Conservation (phyloP, 2,797 vertebrate species). For the Sebastes trivittatus region DNA sequence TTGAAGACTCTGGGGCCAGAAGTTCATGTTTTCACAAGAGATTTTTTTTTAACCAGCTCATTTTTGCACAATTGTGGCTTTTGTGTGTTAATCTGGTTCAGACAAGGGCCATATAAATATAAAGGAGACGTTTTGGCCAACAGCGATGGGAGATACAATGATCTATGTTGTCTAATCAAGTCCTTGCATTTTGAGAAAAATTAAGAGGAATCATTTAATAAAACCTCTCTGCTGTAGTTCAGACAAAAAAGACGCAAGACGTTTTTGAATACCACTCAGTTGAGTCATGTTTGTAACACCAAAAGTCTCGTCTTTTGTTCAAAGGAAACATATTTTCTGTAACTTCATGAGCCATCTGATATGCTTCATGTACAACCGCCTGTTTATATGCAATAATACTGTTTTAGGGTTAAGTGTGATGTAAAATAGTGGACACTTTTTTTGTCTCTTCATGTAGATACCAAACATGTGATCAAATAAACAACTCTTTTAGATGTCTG, state of each 20-base stretch:
- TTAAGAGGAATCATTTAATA: background rate
- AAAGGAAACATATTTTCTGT: constrained; percentile 25
- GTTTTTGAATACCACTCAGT: background rate
- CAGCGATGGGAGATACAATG: background rate
- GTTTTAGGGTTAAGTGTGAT: constrained; percentile 46
- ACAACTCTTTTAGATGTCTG: constrained; percentile 38
- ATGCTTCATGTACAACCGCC: constrained; percentile 51
- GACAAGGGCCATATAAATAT: background rate
- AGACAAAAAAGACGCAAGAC: background rate
- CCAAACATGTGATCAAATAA: constrained; percentile 62
- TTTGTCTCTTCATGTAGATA: constrained; percentile 59
- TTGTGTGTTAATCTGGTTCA: constrained; percentile 1
- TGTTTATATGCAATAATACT: constrained; percentile 67
- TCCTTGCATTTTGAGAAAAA: background rate
- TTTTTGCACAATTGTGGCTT: background rate
- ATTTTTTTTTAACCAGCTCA: background rate
- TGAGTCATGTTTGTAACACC: constrained; percentile 8
- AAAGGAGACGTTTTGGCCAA: background rate
- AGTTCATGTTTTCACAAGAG: constrained; percentile 1
- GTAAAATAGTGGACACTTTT: constrained; percentile 55
- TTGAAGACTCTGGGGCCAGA: background rate
- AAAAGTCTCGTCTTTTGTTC: constrained; percentile 11
- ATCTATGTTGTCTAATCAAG: background rate
- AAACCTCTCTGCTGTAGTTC: background rate
- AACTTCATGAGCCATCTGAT: constrained; percentile 22